Evolutionary conservation across 2,888 invertebrate genomes (phyloP).

Genomic region (Netelia inedita): DNA sequence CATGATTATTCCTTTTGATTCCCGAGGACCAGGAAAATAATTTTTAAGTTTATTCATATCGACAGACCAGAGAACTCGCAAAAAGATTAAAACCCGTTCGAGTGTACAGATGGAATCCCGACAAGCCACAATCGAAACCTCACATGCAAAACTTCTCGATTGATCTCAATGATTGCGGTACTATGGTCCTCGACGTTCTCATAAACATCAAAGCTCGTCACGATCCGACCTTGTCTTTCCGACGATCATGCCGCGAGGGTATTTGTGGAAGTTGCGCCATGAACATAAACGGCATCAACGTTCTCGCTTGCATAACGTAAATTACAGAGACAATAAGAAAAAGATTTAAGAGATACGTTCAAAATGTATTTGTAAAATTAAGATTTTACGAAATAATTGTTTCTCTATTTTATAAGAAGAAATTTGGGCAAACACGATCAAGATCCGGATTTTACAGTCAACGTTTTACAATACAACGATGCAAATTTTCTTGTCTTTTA

Average conservation of each 20-base stretch:
- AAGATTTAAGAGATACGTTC: not conserved
- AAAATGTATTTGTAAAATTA: not conserved
- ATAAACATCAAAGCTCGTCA: slow-evolving; percentile 87
- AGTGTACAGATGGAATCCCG: slow-evolving; percentile 87
- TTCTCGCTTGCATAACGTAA: slow-evolving; percentile 86
- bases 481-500: slow-evolving; percentile 35
- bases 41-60: not conserved
- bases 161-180: slow-evolving; percentile 87
- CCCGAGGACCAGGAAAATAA: not conserved
- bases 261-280: slow-evolving; percentile 90
- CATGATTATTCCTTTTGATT: not conserved
- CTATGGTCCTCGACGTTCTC: slow-evolving; percentile 88
- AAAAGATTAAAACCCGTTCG: slow-evolving; percentile 74
- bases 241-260: slow-evolving; percentile 89
- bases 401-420: no score
- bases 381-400: no score
- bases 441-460: no score
- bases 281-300: slow-evolving; percentile 89
- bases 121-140: slow-evolving; percentile 85
- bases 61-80: not conserved
- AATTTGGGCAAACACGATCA: no score
- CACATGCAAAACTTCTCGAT: slow-evolving; percentile 88
- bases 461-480: not conserved
- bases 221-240: slow-evolving; percentile 88
- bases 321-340: slow-evolving; percentile 5